Evolutionary conservation across 2,888 invertebrate genomes (phyloP).

Genomic region (Microctonus aethiopoides): DNA sequence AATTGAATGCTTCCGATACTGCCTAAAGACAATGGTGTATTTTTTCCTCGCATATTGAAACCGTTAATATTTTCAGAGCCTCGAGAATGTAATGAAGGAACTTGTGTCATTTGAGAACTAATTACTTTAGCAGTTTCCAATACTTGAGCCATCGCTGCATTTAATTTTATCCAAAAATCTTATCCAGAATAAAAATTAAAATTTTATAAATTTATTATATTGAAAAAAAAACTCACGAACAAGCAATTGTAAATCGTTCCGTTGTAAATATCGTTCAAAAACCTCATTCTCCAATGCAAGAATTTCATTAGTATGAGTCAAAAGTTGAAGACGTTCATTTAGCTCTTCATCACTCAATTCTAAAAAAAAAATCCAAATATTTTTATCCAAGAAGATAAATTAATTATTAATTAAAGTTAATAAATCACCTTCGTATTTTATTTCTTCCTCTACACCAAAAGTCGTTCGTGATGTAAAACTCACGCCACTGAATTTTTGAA

Average conservation of each 20-base stretch:
- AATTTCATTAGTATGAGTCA: conserved; percentile 50
- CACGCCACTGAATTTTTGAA: conserved; percentile 38
- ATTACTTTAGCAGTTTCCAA: conserved; percentile 46
- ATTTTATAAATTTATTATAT: conserved; percentile 24
- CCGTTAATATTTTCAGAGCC: conserved; percentile 37
- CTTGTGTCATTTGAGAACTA: conserved; percentile 37
- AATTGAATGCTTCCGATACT: conserved; percentile 36
- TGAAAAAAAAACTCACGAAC: conserved; percentile 62
- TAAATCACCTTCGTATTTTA: conserved; percentile 42
- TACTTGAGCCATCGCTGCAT: conserved; percentile 43
- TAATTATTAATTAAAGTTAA: not conserved
- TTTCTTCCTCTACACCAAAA: conserved; percentile 39
- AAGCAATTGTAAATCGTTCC: conserved; percentile 68
- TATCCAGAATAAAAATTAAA: not conserved
- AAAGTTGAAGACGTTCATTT: conserved; percentile 42
- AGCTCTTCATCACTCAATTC: conserved; percentile 55
- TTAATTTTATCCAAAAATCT: not conserved
- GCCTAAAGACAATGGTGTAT: conserved; percentile 40
- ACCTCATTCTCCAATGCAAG: conserved; percentile 70
- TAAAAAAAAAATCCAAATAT: conserved; percentile 36
- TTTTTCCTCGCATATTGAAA: conserved; percentile 32
- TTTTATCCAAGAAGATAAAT: no score
- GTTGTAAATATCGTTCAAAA: conserved; percentile 68
- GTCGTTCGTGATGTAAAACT: conserved; percentile 41
- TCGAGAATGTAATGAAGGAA: conserved; percentile 36